Conservation (phyloP, 2,797 vertebrate species). For the Limosa lapponica region DNA sequence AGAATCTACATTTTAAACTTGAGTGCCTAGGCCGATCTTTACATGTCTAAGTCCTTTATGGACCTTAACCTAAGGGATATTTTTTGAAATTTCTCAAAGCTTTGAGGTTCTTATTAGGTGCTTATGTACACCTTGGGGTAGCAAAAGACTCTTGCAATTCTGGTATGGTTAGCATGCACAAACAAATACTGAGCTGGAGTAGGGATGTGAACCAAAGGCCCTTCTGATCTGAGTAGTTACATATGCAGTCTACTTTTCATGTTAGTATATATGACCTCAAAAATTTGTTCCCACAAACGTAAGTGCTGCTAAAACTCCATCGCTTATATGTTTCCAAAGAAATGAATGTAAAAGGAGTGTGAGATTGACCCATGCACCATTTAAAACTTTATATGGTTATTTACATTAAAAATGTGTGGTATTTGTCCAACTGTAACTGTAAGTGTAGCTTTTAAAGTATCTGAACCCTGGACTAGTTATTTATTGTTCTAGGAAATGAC, state of each 20-base stretch:
- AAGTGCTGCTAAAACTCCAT: slow-evolving; percentile 22
- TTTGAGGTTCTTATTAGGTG: not conserved
- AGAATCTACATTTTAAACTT: not conserved
- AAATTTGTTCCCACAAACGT: slow-evolving; percentile 48
- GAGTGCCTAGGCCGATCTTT: not conserved
- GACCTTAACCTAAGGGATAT: not conserved
- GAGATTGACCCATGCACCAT: slow-evolving; percentile 15
- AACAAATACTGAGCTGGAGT: not conserved
- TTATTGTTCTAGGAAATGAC: slow-evolving; percentile 61
- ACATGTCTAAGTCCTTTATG: not conserved
- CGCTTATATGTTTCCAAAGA: slow-evolving; percentile 34
- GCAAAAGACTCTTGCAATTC: not conserved
- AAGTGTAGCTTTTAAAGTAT: slow-evolving; percentile 32
- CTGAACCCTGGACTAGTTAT: slow-evolving; percentile 37
- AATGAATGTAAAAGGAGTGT: slow-evolving; percentile 30
- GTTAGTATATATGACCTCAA: not conserved
- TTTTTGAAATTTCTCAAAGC: not conserved
- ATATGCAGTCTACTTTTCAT: not conserved
- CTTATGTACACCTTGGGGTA: not conserved
- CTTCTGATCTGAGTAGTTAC: not conserved
- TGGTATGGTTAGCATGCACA: not conserved
- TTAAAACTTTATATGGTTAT: slow-evolving; percentile 38
- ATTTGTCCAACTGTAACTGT: slow-evolving; percentile 24
- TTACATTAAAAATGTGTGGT: slow-evolving; percentile 35
- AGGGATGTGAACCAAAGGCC: not conserved